Base-by-base conservation (phyloP, 2,797 vertebrate genomes). In the Arrhamphus sclerolepis region DNA sequence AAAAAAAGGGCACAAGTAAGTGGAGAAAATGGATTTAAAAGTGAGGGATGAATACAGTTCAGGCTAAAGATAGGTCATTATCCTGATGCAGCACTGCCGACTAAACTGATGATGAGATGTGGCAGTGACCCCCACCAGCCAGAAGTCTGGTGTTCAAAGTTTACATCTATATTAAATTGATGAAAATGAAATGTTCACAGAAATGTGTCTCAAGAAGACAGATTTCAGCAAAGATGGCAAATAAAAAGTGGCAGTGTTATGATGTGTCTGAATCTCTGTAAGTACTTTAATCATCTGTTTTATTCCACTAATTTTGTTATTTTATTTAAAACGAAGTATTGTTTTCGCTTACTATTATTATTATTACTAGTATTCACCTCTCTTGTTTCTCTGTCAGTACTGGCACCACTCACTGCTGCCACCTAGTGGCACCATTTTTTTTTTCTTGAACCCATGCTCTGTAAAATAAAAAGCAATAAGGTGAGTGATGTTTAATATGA, bases 371-470 rank as follows among this genome's bases (percentile, higher is more conserved):
- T n/a, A 55, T 26, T 42, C 24, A 38, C 34, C 5, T 38, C 13
- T 52, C 17, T 42, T 4, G n/a, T 67, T 69, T 62, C 18, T 63
- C 28, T 28, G 34, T 73, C 39, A 46, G 48, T 39, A 39, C 44
- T 66, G 70, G 10, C 39, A 18, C 47, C 16, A 20, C 69, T 78
- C 82, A 66, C 72, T 87, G 84, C 86, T 86, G 77, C 81, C 81
- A 63, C 64, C 84, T 22, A 62, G 75, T 83, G 39, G 65, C 68
- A 64, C 53, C 49, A 34, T 50, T 20, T 11, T 64, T 26, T 29
- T 46, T 51, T 70, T 19, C 24, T 66, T 44, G 2, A 28, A 51
- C 42, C 56, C 24, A 0, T 22, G 64, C 43, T 64, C 60, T 78
- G 71, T 78, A 72, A 65, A 70, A 67, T 65, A 64, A 24, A 60